phyloP scores from a whole-genome alignment of 2,113 vertebrate genomes.

The Phylloscopus trochiloides region DNA sequence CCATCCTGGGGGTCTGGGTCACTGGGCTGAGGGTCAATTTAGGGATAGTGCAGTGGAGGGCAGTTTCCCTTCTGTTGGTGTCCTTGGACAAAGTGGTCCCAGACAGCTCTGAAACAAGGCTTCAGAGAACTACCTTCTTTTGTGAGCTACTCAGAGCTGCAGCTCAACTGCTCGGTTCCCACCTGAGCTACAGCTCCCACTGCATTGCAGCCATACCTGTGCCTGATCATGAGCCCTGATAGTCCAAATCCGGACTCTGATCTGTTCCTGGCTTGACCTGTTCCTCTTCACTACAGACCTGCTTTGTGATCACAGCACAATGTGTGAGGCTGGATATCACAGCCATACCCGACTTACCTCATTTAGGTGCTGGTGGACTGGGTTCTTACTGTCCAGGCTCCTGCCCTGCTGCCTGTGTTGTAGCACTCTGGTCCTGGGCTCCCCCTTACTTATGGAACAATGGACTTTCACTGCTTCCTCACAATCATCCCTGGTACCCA shows the following conservation, averaged over 20 bases:
- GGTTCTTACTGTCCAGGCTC: not conserved
- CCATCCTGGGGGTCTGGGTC: not conserved
- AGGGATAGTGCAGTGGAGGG: fast-evolving
- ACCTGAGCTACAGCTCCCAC: not conserved
- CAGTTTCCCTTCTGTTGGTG: not conserved
- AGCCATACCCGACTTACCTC: not conserved
- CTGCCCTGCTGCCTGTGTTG: not conserved
- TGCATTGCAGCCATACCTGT: not conserved
- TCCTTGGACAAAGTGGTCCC: not conserved
- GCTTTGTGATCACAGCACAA: not conserved
- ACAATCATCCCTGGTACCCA: fast-evolving
- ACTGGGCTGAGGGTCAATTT: not conserved
- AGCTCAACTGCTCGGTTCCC: not conserved
- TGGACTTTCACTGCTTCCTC: not conserved
- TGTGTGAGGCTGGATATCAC: not conserved
- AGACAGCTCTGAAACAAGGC: not conserved
- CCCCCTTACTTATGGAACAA: not conserved
- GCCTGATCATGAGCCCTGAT: not conserved
- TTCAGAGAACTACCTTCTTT: not conserved
- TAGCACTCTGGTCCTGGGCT: not conserved
- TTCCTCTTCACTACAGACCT: not conserved
- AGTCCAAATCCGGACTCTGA: not conserved
- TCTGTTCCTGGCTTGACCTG: not conserved
- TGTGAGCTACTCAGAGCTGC: not conserved
- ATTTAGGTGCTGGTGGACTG: not conserved